These are phyloP conservation scores for Conops quadrifasciatus DNA, from an alignment of 2,888 invertebrate genomes.

Conservation along the genomic window DNA sequence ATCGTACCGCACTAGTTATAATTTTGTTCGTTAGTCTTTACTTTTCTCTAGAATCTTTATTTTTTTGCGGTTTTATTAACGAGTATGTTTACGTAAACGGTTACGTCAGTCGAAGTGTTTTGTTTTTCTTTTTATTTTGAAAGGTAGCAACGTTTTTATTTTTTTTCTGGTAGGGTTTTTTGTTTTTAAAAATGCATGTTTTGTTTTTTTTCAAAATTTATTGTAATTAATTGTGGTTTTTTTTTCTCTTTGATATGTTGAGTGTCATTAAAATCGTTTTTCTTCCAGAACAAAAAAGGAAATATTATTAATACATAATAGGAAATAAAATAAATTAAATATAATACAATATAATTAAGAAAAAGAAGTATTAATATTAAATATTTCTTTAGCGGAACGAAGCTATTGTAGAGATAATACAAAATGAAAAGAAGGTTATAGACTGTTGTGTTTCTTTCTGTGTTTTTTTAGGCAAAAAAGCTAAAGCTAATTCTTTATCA, in stretches of 20 bases:
- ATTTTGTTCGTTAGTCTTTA: no score
- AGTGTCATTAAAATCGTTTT: background rate
- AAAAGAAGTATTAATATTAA: background rate
- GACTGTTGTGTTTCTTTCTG: no score
- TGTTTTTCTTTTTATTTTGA: constrained; percentile 12
- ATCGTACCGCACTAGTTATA: no score
- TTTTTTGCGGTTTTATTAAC: no score
- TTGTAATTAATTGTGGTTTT: background rate
- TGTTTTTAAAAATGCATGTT: constrained; percentile 9
- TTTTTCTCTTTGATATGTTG: constrained; percentile 18
- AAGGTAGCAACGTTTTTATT: constrained; percentile 11
- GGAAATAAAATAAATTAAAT: background rate
- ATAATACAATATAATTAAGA: background rate
- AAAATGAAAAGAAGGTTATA: no score
- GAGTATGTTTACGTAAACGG: no score
- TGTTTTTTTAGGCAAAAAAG: no score
- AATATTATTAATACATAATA: background rate
- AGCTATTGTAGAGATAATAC: background rate
- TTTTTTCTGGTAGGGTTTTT: constrained; percentile 21
- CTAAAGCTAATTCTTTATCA: background rate
- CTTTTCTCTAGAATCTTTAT: no score
- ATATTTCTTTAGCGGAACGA: background rate
- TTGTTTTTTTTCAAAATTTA: background rate
- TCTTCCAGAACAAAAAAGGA: background rate
- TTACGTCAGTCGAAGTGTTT: constrained; percentile 15